phyloP scores from a whole-genome alignment of 2,888 invertebrate genomes.

The Volucella inflata region DNA sequence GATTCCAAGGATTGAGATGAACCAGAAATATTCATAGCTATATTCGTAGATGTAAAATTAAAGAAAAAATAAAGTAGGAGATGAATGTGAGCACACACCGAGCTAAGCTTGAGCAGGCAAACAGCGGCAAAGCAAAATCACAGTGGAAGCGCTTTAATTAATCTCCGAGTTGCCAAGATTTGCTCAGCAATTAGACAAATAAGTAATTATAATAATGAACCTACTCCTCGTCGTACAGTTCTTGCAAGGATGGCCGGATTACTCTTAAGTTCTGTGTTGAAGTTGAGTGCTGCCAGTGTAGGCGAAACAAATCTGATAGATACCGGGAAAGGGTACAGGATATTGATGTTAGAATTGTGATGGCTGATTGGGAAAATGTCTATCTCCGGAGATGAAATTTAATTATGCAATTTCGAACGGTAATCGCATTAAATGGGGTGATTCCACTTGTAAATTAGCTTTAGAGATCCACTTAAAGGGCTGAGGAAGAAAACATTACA shows the following conservation, averaged over 20 bases:
- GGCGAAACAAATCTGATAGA: constrained; percentile 15
- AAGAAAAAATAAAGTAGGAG: background rate
- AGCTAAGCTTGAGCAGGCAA: constrained; percentile 3
- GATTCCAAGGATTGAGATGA: constrained; percentile 69
- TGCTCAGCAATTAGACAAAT: constrained; percentile 74
- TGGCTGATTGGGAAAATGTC: background rate
- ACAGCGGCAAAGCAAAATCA: constrained; percentile 10
- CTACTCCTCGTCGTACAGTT: constrained; percentile 35
- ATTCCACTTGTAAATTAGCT: background rate
- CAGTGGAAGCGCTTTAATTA: constrained; percentile 63
- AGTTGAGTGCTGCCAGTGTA: constrained; percentile 6
- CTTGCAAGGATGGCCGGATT: constrained; percentile 58
- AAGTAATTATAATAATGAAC: constrained; percentile 74
- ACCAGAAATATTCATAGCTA: constrained; percentile 33
- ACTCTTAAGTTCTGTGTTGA: constrained; percentile 21
- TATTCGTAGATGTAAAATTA: no score
- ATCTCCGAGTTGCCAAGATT: constrained; percentile 74
- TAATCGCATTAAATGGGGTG: constrained; percentile 26
- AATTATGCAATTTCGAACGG: constrained; percentile 32
- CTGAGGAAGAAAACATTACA: no score
- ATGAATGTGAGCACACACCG: constrained; percentile 1
- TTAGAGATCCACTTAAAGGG: no score
- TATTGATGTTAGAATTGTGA: constrained; percentile 22
- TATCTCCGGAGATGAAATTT: constrained; percentile 34
- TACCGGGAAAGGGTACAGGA: background rate